Percentiles rank a stretch among this genome's conserved stretches.
Conservation (phyloP, 2,888 invertebrate species). For the Unio pictorum region DNA sequence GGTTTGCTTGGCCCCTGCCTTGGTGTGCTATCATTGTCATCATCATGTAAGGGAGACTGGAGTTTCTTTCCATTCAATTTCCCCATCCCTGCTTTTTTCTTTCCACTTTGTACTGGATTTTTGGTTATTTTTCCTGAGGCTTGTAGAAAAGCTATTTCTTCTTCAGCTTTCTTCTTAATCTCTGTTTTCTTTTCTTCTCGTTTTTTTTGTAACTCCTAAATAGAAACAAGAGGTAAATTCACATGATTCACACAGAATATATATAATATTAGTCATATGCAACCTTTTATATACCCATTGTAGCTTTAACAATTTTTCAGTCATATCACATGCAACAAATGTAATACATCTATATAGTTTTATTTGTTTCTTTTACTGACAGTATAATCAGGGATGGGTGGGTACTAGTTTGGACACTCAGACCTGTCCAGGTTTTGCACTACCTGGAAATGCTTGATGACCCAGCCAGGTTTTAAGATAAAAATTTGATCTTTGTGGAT, state of each 20-base stretch:
- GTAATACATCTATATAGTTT: neutral
- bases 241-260: neutral
- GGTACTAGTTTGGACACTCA: too few species aligned
- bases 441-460: too few species aligned
- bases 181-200: conserved; percentile 63
- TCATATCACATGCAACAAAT: too few species aligned
- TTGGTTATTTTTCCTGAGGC: conserved; percentile 64
- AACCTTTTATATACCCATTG: neutral
- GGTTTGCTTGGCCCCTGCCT: conserved; percentile 28
- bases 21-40: conserved; percentile 27
- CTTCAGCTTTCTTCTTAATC: conserved; percentile 62
- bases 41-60: conserved; percentile 9
- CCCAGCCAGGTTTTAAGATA: too few species aligned
- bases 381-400: too few species aligned
- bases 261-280: neutral
- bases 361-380: too few species aligned
- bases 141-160: conserved; percentile 62
- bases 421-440: too few species aligned
- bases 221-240: neutral
- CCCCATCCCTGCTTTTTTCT: conserved; percentile 22
- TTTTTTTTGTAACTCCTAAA: conserved; percentile 66
- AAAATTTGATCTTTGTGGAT: too few species aligned
- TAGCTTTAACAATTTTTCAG: too few species aligned
- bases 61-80: conserved; percentile 23
- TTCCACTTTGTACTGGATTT: conserved; percentile 41